These are phyloP conservation scores for Cryptus viduatorius DNA, from an alignment of 2,888 invertebrate genomes.

Conservation along the genomic window DNA sequence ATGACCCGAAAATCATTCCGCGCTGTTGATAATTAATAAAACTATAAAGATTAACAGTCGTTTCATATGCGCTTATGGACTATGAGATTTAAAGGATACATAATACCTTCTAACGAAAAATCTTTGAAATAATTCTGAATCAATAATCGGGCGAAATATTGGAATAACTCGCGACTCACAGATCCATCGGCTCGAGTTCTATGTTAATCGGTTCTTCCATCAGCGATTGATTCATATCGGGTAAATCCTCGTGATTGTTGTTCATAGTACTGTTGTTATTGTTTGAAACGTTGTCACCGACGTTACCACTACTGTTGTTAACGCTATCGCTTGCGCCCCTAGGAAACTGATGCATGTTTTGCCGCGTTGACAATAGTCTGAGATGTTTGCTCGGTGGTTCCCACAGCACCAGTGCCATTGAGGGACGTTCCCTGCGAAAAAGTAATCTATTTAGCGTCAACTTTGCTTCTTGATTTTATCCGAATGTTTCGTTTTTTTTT, in stretches of 20 bases:
- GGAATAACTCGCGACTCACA: conserved; percentile 72
- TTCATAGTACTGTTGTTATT: conserved; percentile 66
- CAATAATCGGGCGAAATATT: conserved; percentile 9
- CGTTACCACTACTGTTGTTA: conserved; percentile 70
- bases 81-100: not conserved
- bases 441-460: conserved; percentile 74
- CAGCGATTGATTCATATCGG: conserved; percentile 78
- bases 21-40: too few species aligned
- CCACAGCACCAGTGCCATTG: conserved; percentile 93
- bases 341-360: conserved; percentile 73
- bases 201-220: conserved; percentile 67
- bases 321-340: conserved; percentile 66
- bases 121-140: conserved; percentile 7
- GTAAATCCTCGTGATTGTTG: conserved; percentile 76
- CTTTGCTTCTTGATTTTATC: conserved; percentile 3
- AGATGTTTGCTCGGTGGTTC: conserved; percentile 89
- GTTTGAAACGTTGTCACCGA: conserved; percentile 67
- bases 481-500: conserved; percentile 1
- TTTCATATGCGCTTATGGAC: not conserved
- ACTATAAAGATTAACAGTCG: not conserved
- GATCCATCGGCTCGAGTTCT: conserved; percentile 82
- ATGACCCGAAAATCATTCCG: not conserved
- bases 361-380: conserved; percentile 77
- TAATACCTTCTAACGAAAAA: not conserved
- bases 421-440: conserved; percentile 88